phyloP scores from a whole-genome alignment of 2,888 invertebrate species.

The Scaptomyza polygonia region DNA sequence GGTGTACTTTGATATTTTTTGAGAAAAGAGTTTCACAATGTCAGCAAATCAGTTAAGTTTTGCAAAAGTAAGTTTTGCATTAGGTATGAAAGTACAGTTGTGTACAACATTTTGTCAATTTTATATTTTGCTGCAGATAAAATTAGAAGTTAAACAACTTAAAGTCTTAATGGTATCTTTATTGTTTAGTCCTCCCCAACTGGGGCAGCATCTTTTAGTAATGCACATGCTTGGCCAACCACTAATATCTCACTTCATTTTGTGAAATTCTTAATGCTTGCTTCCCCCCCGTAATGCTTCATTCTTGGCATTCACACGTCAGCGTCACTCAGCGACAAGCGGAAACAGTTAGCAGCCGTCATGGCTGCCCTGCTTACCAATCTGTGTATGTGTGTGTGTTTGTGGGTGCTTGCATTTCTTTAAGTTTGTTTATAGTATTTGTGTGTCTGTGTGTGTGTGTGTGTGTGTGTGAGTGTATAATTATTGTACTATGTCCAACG shows the following conservation, averaged over 20 bases:
- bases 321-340: constrained; percentile 59
- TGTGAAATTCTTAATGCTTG: constrained; percentile 5
- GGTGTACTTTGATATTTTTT: too few species aligned
- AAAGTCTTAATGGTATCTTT: neutral
- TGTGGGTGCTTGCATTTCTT: constrained; percentile 29
- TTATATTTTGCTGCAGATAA: neutral
- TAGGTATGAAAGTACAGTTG: neutral
- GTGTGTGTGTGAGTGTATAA: constrained; percentile 48
- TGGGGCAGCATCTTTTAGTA: constrained; percentile 40
- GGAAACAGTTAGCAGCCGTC: constrained; percentile 73
- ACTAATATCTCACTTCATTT: constrained; percentile 35
- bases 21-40: too few species aligned
- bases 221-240: constrained; percentile 50
- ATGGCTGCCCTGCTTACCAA: constrained; percentile 37
- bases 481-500: constrained; percentile 74
- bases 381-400: neutral
- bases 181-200: neutral
- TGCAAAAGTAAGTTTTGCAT: too few species aligned
- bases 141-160: too few species aligned
- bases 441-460: constrained; percentile 27
- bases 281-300: constrained; percentile 50
- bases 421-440: constrained; percentile 8
- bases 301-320: constrained; percentile 69
- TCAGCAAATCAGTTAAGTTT: too few species aligned
- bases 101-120: too few species aligned